Conservation (phyloP, 2,797 vertebrate genomes). For the Artibeus jamaicensis region DNA sequence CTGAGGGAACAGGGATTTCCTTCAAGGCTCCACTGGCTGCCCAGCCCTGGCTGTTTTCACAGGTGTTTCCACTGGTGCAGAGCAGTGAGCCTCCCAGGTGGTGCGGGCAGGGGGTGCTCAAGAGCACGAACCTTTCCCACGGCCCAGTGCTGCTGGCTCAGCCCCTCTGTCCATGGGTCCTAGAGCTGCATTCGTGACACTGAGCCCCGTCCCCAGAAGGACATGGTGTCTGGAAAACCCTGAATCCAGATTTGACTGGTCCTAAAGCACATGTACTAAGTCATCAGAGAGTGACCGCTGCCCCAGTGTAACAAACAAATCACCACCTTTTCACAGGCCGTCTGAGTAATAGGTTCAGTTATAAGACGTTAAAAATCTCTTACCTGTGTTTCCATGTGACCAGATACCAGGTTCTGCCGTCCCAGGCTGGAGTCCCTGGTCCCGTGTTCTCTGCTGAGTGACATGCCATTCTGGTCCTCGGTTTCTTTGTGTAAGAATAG, state of each 20-base stretch:
- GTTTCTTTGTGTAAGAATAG: constrained; percentile 44
- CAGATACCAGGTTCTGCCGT: background rate
- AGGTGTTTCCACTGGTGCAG: background rate
- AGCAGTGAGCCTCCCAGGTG: background rate
- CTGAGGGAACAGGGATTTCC: background rate
- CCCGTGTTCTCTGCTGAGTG: constrained; percentile 27
- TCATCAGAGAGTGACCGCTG: background rate
- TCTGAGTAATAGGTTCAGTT: background rate
- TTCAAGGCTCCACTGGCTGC: background rate
- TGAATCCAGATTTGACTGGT: background rate
- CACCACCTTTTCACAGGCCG: background rate
- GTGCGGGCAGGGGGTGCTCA: background rate
- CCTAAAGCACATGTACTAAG: background rate
- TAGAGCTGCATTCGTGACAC: background rate
- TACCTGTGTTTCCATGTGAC: background rate
- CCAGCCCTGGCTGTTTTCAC: background rate
- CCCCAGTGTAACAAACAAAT: background rate
- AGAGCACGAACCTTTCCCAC: background rate
- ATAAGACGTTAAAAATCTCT: background rate
- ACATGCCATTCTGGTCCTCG: background rate
- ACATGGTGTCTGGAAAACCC: constrained; percentile 1
- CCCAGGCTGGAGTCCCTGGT: background rate
- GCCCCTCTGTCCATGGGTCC: background rate
- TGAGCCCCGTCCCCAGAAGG: background rate
- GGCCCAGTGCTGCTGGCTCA: background rate